Conservation (phyloP, 2,797 vertebrate genomes). For the Florisuga fusca region DNA sequence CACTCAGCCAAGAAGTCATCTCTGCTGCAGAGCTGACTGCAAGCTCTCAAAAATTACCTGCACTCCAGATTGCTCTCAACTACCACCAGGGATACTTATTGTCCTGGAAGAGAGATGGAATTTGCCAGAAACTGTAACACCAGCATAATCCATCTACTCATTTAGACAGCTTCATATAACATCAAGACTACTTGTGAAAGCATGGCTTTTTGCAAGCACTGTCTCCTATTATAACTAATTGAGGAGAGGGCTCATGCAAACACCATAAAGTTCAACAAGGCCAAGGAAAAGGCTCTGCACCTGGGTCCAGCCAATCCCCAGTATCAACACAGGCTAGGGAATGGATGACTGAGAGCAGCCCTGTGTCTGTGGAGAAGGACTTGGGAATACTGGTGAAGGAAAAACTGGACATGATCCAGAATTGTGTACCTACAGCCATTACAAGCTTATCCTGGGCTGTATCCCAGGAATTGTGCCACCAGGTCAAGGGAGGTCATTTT, state of each 20-base stretch:
- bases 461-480: background rate
- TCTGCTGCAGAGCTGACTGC: background rate
- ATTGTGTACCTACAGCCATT: fast-evolving
- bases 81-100: background rate
- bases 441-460: background rate
- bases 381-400: background rate
- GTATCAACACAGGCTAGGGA: too few relatives aligned
- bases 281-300: background rate
- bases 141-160: background rate
- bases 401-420: background rate
- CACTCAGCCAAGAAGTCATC: background rate
- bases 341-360: background rate
- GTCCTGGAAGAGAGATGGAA: background rate
- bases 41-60: background rate
- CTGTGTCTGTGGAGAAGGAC: background rate
- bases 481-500: background rate
- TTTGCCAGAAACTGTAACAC: background rate
- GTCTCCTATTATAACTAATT: background rate
- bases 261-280: background rate
- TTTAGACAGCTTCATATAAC: fast-evolving
- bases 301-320: too few relatives aligned
- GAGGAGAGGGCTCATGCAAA: fast-evolving
- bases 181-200: background rate
- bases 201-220: background rate
- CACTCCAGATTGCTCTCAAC: background rate